Evolutionary conservation across 2,797 vertebrate species (phyloP), one percentile per base, ranked within the genome.

Genomic region (Arctocebus calabarensis): DNA sequence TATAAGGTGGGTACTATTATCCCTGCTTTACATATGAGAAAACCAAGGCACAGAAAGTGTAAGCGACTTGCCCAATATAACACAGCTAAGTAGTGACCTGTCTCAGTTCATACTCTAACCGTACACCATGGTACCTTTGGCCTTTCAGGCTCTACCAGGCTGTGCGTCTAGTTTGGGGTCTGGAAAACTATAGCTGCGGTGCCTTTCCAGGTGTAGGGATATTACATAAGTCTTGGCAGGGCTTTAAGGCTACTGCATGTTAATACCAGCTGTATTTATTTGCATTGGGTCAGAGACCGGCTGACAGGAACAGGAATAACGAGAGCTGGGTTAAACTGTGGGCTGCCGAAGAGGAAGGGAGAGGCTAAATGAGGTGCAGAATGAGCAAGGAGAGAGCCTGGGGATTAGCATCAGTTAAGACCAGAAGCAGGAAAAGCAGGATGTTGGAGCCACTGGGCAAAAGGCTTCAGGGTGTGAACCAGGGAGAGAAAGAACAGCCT

Each of bases 371-470:
- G 16, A 59, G 83, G 82, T 68, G 25, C 34, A 10, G 43, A 12
- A 37, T 45, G 55, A 95, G 79, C 71, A 48, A 11, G 17, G 2
- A 5, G 90, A 68, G 52, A 61, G n/a, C 68, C 94, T 34, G 62
- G 52, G 87, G 74, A 81, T 94, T 64, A 92, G 79, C 25, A 23
- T 0, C 34, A n/a, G 62, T 27, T 77, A 83, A 95, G 25, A 91
- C 32, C 79, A 74, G 90, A 90, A 88, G 73, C 89, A 71, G 83
- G 78, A 90, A 84, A 68, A 13, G 25, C 37, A 14, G 20, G 57
- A 17, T 3, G 27, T 5, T 22, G 22, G 32, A 84, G 66, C 32
- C 62, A 22, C 13, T 1, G 4, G 37, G 68, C 23, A 9, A 83
- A 43, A 82, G 70, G 74, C 68, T 68, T 74, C 5, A 1, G 79